These are phyloP conservation scores for Cataglyphis altisquamis DNA, from an alignment of 2,888 invertebrate species.

Conservation along the genomic window DNA sequence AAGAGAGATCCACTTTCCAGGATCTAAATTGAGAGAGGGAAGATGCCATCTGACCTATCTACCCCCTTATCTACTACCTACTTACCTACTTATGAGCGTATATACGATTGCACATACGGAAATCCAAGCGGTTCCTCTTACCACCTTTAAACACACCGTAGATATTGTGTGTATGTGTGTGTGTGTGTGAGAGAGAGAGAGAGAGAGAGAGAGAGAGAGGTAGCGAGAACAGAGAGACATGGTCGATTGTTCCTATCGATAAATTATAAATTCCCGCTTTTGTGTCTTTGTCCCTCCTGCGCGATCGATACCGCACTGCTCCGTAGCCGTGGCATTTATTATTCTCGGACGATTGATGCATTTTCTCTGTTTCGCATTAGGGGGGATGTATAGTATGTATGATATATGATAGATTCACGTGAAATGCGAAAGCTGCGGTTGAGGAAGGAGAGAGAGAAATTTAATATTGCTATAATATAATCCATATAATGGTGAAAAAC, in stretches of 20 bases:
- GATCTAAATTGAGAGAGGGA: constrained; percentile 38
- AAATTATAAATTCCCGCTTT: constrained; percentile 44
- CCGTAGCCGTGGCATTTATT: constrained; percentile 1
- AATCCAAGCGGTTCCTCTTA: constrained; percentile 35
- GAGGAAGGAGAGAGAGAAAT: not conserved
- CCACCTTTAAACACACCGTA: not conserved
- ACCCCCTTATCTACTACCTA: not conserved
- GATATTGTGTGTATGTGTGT: not conserved
- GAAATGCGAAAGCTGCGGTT: not conserved
- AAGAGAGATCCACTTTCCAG: constrained; percentile 57
- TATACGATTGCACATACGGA: not conserved
- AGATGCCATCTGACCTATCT: constrained; percentile 40
- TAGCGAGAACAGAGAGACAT: not conserved
- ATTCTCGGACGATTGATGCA: constrained; percentile 32
- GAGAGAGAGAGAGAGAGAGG: not conserved
- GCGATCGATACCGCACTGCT: constrained; percentile 39
- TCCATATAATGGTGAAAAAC: not conserved
- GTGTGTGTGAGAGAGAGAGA: too few relatives aligned
- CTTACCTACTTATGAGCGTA: not conserved
- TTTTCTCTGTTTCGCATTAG: constrained; percentile 24
- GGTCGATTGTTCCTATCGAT: constrained; percentile 49
- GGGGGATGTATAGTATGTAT: not conserved
- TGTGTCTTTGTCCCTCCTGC: not conserved
- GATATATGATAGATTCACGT: not conserved
- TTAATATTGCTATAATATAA: constrained; percentile 14